phyloP scores from a whole-genome alignment of 1,140 invertebrate genomes.

The Plodia interpunctella region DNA sequence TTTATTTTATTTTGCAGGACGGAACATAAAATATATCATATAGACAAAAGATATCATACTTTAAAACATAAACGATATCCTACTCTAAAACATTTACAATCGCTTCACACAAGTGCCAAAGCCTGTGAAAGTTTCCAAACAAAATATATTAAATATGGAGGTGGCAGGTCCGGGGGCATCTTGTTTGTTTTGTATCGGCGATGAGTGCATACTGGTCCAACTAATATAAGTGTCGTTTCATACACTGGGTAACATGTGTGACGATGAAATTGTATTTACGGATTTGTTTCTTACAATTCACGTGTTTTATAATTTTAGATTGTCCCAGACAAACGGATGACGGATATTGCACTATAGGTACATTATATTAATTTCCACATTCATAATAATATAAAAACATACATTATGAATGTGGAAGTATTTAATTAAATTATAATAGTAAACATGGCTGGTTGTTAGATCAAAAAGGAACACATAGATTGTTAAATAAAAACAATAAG shows the following conservation, averaged over 20 bases:
- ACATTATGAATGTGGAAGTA: too few species aligned
- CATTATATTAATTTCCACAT: too few species aligned
- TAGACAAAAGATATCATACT: too few species aligned
- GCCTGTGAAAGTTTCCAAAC: slow-evolving; percentile 5
- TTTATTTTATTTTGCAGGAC: too few species aligned
- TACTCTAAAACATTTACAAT: not conserved
- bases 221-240: not conserved
- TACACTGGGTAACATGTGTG: not conserved
- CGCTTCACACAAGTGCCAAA: not conserved
- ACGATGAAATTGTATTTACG: not conserved
- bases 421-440: too few species aligned
- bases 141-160: slow-evolving; percentile 4
- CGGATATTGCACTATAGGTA: too few species aligned
- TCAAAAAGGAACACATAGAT: too few species aligned
- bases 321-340: too few species aligned
- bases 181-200: slow-evolving; percentile 1
- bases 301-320: not conserved
- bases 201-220: not conserved
- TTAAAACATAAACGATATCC: not conserved
- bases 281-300: not conserved
- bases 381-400: too few species aligned
- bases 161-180: not conserved
- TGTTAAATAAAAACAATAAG: too few species aligned
- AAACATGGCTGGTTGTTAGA: too few species aligned
- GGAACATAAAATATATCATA: too few species aligned